These are phyloP conservation scores for Caenorhabditis panamensis DNA, from an alignment of 2,888 invertebrate species.

Conservation along the genomic window DNA sequence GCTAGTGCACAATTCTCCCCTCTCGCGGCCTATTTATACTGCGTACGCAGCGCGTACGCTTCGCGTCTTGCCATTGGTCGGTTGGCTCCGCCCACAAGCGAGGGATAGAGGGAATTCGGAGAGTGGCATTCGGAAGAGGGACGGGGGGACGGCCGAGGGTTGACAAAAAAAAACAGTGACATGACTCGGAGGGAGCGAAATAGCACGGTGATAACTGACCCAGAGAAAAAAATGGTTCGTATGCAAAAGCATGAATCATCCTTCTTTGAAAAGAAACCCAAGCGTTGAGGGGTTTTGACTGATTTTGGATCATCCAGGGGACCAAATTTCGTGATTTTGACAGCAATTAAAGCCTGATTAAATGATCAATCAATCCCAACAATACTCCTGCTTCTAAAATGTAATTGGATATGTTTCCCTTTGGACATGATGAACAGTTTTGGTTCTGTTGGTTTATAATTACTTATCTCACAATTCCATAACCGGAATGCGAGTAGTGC, in stretches of 20 bases:
- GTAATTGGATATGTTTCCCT: neutral
- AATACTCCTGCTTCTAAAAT: no score
- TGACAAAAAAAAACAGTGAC: constrained; percentile 29
- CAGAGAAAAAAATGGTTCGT: neutral
- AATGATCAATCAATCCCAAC: no score
- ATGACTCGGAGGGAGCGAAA: neutral
- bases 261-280: neutral
- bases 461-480: constrained; percentile 21
- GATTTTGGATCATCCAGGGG: no score
- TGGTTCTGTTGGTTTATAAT: constrained; percentile 1
- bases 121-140: constrained; percentile 35
- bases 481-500: constrained; percentile 18
- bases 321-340: no score
- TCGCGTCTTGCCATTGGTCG: constrained; percentile 60
- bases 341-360: no score
- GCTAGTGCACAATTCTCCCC: constrained; percentile 41
- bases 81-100: constrained; percentile 56
- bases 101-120: constrained; percentile 42
- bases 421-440: neutral
- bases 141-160: neutral
- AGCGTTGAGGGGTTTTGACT: no score
- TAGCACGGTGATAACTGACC: neutral
- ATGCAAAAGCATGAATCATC: neutral
- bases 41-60: constrained; percentile 61
- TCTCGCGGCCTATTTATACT: constrained; percentile 55